These are phyloP conservation scores for Calliphora vicina DNA, from an alignment of 1,140 invertebrate genomes.

Conservation along the genomic window DNA sequence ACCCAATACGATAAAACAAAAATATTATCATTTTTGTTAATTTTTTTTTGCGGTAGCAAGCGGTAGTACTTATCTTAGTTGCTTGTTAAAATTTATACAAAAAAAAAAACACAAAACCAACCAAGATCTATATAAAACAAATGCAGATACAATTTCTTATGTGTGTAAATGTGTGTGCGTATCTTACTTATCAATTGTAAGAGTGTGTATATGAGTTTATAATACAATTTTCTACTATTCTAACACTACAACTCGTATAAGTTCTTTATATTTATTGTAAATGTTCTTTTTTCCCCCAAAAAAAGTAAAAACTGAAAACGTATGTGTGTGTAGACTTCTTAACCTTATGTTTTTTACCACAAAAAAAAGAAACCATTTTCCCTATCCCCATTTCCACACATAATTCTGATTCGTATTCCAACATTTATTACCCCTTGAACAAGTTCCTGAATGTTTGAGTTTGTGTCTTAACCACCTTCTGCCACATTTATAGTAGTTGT, in stretches of 20 bases:
- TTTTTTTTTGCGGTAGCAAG: neutral
- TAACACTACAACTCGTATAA: neutral
- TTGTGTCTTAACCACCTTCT: too few species aligned
- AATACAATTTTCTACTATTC: neutral
- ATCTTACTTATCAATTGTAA: neutral
- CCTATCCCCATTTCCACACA: neutral
- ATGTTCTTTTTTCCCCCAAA: neutral
- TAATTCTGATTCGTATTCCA: neutral
- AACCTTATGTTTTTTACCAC: constrained; percentile 16
- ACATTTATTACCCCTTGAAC: constrained; percentile 12
- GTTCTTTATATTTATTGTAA: constrained; percentile 24
- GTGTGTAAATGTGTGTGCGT: neutral
- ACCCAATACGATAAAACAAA: neutral
- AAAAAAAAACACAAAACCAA: neutral
- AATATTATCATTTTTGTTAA: neutral
- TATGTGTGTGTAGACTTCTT: neutral
- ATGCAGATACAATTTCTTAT: too few species aligned
- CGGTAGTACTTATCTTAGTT: neutral
- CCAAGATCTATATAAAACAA: too few species aligned
- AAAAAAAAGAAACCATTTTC: too few species aligned
- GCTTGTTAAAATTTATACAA: constrained; percentile 19
- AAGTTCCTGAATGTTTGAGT: too few species aligned
- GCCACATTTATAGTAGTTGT: too few species aligned
- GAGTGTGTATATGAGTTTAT: neutral
- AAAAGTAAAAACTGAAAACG: neutral